These are phyloP conservation scores for Heliocidaris tuberculata DNA, from an alignment of 35 echinoderm and acorn worm species.

Conservation along the genomic window DNA sequence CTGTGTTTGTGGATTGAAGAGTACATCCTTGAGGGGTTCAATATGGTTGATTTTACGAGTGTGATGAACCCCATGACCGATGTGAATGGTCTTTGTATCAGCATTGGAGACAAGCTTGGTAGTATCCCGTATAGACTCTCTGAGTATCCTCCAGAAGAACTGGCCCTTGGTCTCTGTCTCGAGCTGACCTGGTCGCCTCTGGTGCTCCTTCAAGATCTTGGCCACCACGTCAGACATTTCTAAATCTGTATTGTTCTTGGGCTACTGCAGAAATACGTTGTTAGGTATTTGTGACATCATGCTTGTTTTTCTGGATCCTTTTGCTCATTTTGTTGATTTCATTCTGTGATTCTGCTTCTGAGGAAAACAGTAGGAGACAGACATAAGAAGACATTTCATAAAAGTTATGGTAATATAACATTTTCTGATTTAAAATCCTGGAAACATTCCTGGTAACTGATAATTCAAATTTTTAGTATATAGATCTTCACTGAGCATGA, in stretches of 20 bases:
- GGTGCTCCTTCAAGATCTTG: constrained; percentile 71
- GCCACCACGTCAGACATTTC: constrained; percentile 79
- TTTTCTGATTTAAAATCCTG: too few species aligned
- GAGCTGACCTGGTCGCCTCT: constrained; percentile 77
- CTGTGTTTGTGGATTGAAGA: constrained; percentile 83
- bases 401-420: too few species aligned
- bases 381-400: too few species aligned
- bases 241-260: not conserved
- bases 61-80: constrained; percentile 92
- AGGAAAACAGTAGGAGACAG: not conserved
- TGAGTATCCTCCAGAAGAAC: constrained; percentile 86
- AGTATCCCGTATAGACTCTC: constrained; percentile 80
- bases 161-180: constrained; percentile 84
- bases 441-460: too few species aligned
- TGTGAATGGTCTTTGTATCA: constrained; percentile 66
- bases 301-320: not conserved
- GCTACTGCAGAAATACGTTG: not conserved
- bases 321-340: not conserved
- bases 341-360: not conserved
- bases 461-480: too few species aligned
- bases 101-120: constrained; percentile 77
- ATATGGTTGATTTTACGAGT: constrained; percentile 85
- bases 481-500: too few species aligned
- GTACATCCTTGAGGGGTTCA: constrained; percentile 63
- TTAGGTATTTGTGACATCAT: not conserved